Conservation (phyloP, 2,797 vertebrate genomes). For the Sarcoramphus papa region DNA sequence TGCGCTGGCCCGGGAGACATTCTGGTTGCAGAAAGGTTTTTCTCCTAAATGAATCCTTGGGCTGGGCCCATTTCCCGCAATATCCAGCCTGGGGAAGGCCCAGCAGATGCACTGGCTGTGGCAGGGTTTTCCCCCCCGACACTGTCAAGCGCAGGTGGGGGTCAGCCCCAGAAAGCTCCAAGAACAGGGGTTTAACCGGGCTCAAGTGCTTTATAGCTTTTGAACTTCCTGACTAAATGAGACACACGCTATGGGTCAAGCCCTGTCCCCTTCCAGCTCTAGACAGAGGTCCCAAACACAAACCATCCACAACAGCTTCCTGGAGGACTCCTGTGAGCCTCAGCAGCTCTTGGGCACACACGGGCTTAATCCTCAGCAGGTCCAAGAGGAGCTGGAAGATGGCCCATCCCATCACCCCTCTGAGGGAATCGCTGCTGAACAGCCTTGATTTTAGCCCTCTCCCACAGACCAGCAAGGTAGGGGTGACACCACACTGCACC, state of each 20-base stretch:
- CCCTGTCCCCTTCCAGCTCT: neutral
- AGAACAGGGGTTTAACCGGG: neutral
- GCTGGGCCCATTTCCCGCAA: neutral
- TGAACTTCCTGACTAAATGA: neutral
- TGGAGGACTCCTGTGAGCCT: neutral
- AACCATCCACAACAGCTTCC: neutral
- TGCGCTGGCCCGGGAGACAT: fast-evolving
- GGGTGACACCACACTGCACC: neutral
- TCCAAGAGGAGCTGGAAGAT: neutral
- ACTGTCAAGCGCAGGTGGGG: fast-evolving
- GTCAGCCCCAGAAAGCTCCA: neutral
- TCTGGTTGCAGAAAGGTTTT: neutral
- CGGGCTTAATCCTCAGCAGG: neutral
- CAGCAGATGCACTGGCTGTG: neutral
- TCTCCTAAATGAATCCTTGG: neutral
- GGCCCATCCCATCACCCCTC: fast-evolving
- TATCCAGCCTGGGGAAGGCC: neutral
- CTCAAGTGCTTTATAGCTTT: neutral
- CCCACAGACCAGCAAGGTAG: neutral
- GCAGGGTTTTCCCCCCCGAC: neutral
- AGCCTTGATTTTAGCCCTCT: neutral
- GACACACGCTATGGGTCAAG: neutral
- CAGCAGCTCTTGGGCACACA: neutral
- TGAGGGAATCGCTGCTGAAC: neutral
- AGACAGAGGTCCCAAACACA: neutral